A percentile compares a stretch with the other conserved stretches of the same genome.
Evolutionary conservation across 1,140 invertebrate genomes (phyloP).

Genomic region (Monochamus saltuarius): DNA sequence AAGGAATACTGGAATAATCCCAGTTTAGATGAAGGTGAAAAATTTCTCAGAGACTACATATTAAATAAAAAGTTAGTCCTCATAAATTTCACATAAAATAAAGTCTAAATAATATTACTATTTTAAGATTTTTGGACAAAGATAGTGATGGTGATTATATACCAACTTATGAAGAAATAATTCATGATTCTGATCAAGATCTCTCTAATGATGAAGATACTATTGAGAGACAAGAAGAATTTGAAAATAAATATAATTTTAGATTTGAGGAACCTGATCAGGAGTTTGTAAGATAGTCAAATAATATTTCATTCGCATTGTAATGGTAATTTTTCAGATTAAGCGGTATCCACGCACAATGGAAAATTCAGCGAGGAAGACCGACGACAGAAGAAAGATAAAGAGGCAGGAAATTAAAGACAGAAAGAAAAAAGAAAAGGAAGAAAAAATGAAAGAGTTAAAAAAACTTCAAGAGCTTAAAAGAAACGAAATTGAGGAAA

Average conservation of each 20-base stretch:
- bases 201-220: slow-evolving; percentile 81
- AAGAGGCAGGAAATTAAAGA: slow-evolving; percentile 75
- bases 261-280: slow-evolving; percentile 95
- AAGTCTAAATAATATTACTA: neutral
- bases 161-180: slow-evolving; percentile 68
- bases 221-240: slow-evolving; percentile 81
- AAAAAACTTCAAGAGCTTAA: slow-evolving; percentile 85
- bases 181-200: slow-evolving; percentile 67
- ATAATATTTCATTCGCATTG: neutral
- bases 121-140: slow-evolving; percentile 54
- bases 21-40: slow-evolving; percentile 78
- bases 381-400: slow-evolving; percentile 74
- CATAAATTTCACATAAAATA: neutral
- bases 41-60: slow-evolving; percentile 90
- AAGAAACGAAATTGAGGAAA: slow-evolving; percentile 86
- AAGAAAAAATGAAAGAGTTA: slow-evolving; percentile 81
- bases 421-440: slow-evolving; percentile 81
- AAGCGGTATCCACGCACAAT: slow-evolving; percentile 90
- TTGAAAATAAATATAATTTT: slow-evolving; percentile 96
- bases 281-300: slow-evolving; percentile 73
- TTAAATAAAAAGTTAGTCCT: slow-evolving; percentile 77
- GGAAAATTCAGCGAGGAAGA: slow-evolving; percentile 76
- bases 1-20: slow-evolving; percentile 84
- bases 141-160: slow-evolving; percentile 62
- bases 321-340: slow-evolving; percentile 57